phyloP scores from a whole-genome alignment of 2,113 vertebrate genomes.

The Triplophysa rosa region DNA sequence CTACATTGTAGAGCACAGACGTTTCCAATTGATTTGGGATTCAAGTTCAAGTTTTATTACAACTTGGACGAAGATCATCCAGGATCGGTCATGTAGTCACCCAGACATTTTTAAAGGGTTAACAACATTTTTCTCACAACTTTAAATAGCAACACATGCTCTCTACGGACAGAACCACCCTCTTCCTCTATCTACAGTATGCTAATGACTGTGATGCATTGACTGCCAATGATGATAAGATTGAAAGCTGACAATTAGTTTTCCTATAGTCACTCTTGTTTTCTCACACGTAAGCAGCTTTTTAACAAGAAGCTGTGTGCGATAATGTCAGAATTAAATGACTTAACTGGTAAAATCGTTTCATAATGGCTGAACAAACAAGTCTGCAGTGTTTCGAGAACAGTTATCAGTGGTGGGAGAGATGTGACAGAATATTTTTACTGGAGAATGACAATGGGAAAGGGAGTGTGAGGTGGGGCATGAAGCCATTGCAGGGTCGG shows the following conservation, averaged over 20 bases:
- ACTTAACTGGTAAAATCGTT: slow-evolving; percentile 59
- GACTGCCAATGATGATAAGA: slow-evolving; percentile 33
- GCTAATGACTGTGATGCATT: slow-evolving; percentile 11
- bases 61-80: background rate
- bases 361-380: slow-evolving; percentile 71
- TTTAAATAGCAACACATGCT: background rate
- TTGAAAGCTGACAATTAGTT: background rate
- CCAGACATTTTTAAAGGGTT: background rate
- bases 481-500: no score
- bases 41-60: background rate
- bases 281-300: background rate
- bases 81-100: background rate
- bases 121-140: background rate
- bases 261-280: background rate
- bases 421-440: slow-evolving; percentile 68
- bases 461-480: slow-evolving; percentile 55
- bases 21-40: background rate
- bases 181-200: background rate
- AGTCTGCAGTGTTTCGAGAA: slow-evolving; percentile 52
- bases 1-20: background rate
- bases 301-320: background rate
- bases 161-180: background rate
- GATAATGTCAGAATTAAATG: slow-evolving; percentile 3
- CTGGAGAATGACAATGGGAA: slow-evolving; percentile 72
- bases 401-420: slow-evolving; percentile 65